Evolutionary conservation across 2,888 invertebrate genomes (phyloP), one percentile per base, ranked within the genome.

Genomic region (Agonopterix arenella): DNA sequence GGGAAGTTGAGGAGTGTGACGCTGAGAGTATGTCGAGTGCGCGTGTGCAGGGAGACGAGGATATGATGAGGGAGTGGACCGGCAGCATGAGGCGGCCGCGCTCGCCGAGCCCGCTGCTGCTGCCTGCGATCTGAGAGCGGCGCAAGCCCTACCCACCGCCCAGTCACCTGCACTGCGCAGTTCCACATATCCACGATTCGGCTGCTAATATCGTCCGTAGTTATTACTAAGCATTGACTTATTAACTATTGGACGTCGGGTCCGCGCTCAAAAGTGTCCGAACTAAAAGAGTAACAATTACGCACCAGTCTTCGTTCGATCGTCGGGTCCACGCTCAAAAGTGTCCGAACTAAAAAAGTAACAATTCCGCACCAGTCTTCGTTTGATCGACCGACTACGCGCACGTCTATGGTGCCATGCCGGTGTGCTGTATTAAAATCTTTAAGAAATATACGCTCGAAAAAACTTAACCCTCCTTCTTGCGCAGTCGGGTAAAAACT

Each of bases 21-120:
- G 86, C 84, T 82, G 88, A 88, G 85, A 86, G 86, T 88, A 89
- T 88, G 86, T 89, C 88, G 86, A 86, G 88, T 89, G 79, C 84
- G 69, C 86, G 82, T 88, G 88, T 88, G 79, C 86, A 90, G 90
- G 90, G 90, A 90, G 89, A 90, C 90, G 90, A 90, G 90, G 88
- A 90, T 90, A 86, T 90, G 90, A 90, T 90, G 90, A 84, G 84
- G 76, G 89, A 89, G 75, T 90, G 90, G 90, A 79, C 85, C 76
- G 77, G 80, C 67, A 77, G 81, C 72, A 76, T 80, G 71, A 84
- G 84, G 64, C 80, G 81, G 53, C 60, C 78, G 73, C 81, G 83
- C 59, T 84, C 82, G 53, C 81, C 81, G 66, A 85, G 86, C 73
- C 88, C 88, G 66, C 81, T 86, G 68, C 84, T 86, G 76, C 84